Evolutionary conservation across 2,888 invertebrate genomes (phyloP).

Genomic region (Antitype chi): DNA sequence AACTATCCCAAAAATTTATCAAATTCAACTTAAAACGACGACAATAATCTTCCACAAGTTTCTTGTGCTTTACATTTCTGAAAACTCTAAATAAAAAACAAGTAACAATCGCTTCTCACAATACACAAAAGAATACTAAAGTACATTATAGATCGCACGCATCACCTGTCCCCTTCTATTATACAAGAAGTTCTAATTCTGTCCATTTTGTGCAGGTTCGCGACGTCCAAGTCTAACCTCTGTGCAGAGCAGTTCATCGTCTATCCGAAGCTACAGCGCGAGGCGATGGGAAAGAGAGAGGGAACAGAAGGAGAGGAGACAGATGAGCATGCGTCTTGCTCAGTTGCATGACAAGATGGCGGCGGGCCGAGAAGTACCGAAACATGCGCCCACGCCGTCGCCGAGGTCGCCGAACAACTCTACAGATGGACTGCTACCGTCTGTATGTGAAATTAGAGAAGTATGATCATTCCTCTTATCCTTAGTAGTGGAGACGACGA

Average conservation of each 20-base stretch:
- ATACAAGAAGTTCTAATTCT: slow-evolving; percentile 45
- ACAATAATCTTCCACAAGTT: slow-evolving; percentile 38
- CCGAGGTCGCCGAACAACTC: slow-evolving; percentile 95
- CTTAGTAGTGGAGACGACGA: slow-evolving; percentile 65
- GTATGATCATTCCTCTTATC: slow-evolving; percentile 85
- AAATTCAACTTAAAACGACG: not conserved
- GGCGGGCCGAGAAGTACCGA: slow-evolving; percentile 86
- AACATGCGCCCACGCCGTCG: slow-evolving; percentile 92
- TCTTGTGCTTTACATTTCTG: slow-evolving; percentile 44
- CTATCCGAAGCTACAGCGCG: slow-evolving; percentile 95
- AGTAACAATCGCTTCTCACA: slow-evolving; percentile 55
- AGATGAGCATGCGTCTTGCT: slow-evolving; percentile 94
- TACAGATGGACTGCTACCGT: slow-evolving; percentile 95
- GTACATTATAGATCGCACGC: slow-evolving; percentile 42
- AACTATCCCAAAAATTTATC: not conserved
- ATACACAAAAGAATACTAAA: slow-evolving; percentile 34
- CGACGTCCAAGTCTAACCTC: slow-evolving; percentile 97
- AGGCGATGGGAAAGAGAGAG: slow-evolving; percentile 95
- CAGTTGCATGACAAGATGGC: slow-evolving; percentile 92
- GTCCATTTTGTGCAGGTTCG: slow-evolving; percentile 91
- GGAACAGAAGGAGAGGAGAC: slow-evolving; percentile 95
- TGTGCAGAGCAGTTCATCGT: slow-evolving; percentile 95
- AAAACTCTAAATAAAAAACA: slow-evolving; percentile 37
- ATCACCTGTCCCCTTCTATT: slow-evolving; percentile 31
- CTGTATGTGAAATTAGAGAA: slow-evolving; percentile 95